Base-by-base conservation (phyloP, 2,113 vertebrate genomes). In the Macroglossus sobrinus region DNA sequence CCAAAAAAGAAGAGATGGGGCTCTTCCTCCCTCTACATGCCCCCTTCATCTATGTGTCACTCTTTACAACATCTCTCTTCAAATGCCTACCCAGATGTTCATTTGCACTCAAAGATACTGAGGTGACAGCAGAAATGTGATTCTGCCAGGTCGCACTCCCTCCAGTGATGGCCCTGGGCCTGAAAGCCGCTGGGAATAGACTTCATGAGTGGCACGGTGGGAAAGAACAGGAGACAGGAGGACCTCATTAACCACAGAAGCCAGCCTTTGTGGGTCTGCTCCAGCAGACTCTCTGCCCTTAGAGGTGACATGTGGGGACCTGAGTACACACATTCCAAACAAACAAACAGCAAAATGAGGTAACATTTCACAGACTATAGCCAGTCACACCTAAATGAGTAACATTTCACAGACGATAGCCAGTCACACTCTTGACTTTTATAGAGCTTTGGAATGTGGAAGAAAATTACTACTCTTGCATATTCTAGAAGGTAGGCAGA, bases 91-190 rank as follows among this genome's bases (percentile, higher is more conserved):
- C 55, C 84, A 91, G 76, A 93, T 91, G 93, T 89, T 90, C 50
- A 35, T 82, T 93, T 96, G 75, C 82, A 84, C 15, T 66, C 75
- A 64, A 90, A 88, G 76, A 91, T 26, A 43, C 66, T 69, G 43
- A 19, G 5, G 68, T 91, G 90, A 95, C 93, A 96, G 75, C 84
- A 90, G 91, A 97, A 94, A 94, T 91, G 84, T 82, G 66, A 93
- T 69, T 38, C 81, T 78, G 76, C 84, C 85, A 89, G 43, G 26
- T 35, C 45, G 12, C 10, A 33, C 35, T 74, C 59, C 28, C 59
- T 78, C 33, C 22, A 55, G 75, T 75, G 71, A 94, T 22, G 47
- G 53, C 43, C 61, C 10, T 3, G 16, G 43, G 30, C 82, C 81
- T 94, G 55, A 74, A 88, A 81, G 59, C 30, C 0, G 1, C 84